Percentiles rank a stretch among this genome's conserved stretches.
Conservation (phyloP, 2,113 vertebrate genomes). For the Lynx canadensis region DNA sequence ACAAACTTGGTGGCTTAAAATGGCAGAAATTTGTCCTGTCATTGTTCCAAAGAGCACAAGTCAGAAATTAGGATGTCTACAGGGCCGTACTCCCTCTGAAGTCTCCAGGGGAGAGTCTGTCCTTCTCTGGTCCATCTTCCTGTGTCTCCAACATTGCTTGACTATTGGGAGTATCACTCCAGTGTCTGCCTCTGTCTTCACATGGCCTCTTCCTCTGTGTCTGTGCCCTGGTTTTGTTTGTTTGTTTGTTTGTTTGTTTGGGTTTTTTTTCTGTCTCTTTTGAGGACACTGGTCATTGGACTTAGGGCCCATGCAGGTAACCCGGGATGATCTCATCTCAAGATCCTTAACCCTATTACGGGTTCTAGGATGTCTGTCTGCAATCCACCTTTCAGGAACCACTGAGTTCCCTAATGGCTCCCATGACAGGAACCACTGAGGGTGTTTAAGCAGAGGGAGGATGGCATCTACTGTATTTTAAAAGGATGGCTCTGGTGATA, state of each 20-base stretch:
- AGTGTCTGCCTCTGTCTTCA: not conserved
- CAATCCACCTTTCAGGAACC: not conserved
- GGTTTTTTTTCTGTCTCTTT: not conserved
- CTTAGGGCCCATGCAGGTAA: not conserved
- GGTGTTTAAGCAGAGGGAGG: not conserved
- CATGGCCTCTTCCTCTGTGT: not conserved
- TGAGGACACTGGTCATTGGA: not conserved
- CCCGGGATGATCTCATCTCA: not conserved
- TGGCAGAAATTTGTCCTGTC: not conserved
- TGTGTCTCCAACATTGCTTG: not conserved
- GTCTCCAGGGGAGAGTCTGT: not conserved
- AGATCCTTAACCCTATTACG: not conserved
- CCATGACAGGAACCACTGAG: not conserved
- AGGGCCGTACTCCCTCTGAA: not conserved
- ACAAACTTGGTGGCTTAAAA: not conserved
- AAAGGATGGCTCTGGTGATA: not conserved
- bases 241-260: no score
- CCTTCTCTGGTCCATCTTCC: not conserved
- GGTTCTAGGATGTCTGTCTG: not conserved
- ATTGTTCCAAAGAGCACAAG: not conserved
- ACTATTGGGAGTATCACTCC: not conserved
- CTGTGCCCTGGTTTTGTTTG: not conserved
- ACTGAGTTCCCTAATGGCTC: not conserved
- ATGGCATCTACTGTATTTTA: not conserved
- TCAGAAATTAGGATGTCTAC: not conserved